Evolutionary conservation across 2,797 vertebrate species (phyloP).

Genomic region (Trachurus trachurus): DNA sequence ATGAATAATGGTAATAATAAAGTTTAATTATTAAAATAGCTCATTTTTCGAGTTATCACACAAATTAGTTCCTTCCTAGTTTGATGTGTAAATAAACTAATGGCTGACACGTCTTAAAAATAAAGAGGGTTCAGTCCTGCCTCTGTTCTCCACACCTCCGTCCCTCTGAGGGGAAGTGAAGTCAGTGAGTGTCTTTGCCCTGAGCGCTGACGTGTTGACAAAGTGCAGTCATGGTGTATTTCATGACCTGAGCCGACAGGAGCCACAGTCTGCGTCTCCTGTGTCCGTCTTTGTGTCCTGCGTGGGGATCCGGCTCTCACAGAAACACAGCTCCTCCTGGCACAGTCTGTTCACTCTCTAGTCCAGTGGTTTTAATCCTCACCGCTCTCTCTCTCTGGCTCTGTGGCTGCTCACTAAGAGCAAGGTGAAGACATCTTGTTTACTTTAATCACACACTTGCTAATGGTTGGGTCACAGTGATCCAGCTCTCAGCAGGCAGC

Average conservation of each 20-base stretch:
- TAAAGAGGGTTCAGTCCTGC: too few relatives aligned
- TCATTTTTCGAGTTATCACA: too few relatives aligned
- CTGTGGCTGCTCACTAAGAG: background rate
- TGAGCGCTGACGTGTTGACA: background rate
- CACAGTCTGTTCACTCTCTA: constrained; percentile 28
- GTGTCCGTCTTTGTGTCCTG: background rate
- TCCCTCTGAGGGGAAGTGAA: background rate
- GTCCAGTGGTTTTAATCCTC: constrained; percentile 39
- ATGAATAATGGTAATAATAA: too few relatives aligned
- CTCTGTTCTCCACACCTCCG: background rate
- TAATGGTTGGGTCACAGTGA: background rate
- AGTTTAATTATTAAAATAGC: too few relatives aligned
- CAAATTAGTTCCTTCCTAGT: too few relatives aligned
- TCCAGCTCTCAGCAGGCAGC: constrained; percentile 15
- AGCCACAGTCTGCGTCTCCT: constrained; percentile 15
- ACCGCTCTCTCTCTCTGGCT: constrained; percentile 11
- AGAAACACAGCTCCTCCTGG: background rate
- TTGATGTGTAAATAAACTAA: too few relatives aligned
- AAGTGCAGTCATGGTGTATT: background rate
- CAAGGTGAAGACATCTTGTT: constrained; percentile 8
- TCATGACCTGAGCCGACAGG: background rate
- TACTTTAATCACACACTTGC: background rate
- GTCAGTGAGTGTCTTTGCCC: background rate
- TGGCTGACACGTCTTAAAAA: too few relatives aligned
- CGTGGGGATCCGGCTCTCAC: background rate